Evolutionary conservation across 1,140 invertebrate species (phyloP).

Genomic region (Eupristina koningsbergeri): DNA sequence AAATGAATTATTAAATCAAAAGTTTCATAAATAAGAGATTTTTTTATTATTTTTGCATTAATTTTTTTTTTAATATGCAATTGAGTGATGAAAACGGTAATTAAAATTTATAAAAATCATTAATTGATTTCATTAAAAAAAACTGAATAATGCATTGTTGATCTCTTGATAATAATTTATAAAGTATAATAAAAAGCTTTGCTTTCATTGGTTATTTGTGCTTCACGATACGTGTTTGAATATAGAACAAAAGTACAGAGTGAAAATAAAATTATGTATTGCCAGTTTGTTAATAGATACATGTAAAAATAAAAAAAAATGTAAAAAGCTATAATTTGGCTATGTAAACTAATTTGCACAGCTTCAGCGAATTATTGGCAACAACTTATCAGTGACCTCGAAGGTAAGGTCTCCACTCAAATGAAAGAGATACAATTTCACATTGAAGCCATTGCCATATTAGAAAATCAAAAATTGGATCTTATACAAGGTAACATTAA

Average conservation of each 20-base stretch:
- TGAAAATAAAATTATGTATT: constrained; percentile 19
- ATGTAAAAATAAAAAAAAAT: constrained; percentile 28
- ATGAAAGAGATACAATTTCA: constrained; percentile 71
- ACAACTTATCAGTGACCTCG: constrained; percentile 63
- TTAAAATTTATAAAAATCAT: not conserved
- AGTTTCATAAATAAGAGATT: not conserved
- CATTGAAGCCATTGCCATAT: constrained; percentile 76
- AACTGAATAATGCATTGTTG: constrained; percentile 28
- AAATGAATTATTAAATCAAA: not conserved
- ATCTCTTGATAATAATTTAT: not conserved
- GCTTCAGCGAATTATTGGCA: constrained; percentile 68
- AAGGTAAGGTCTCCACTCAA: constrained; percentile 67
- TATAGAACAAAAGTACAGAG: not conserved
- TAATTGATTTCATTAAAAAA: constrained; percentile 20
- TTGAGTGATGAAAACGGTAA: not conserved
- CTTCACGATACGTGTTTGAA: constrained; percentile 2
- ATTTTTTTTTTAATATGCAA: not conserved
- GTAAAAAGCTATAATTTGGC: constrained; percentile 51
- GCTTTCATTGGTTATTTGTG: constrained; percentile 24
- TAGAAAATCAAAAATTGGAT: constrained; percentile 80
- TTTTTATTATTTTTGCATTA: not conserved
- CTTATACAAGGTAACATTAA: constrained; percentile 76
- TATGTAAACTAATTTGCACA: constrained; percentile 57
- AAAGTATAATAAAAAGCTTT: constrained; percentile 7
- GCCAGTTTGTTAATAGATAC: constrained; percentile 15